Base-by-base conservation (phyloP, 30 jellyfish, hydroid and myxozoan genomes). In the Turritopsis dohrnii region DNA sequence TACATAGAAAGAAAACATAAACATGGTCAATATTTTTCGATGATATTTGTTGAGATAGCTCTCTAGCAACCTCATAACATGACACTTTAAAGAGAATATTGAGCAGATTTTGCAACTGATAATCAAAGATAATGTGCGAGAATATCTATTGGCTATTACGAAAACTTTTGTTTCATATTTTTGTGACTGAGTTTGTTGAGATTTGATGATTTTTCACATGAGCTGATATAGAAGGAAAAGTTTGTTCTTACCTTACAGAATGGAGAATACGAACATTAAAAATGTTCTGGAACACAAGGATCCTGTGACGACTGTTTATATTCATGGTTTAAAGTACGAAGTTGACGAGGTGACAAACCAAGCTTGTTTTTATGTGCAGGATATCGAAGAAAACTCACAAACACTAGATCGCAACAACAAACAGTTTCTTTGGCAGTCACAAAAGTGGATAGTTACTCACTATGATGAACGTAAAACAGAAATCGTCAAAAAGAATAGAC, bases 361-460 rank as follows among this genome's bases (percentile, higher is more conserved):
- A 3, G 83, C 83, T 9, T 74, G 83, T 29, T 74, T 74, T 3
- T 74, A 74, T 29, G 83, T 74, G 17, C 65, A 26, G 9, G 83
- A 74, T 26, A 29, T 74, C 23, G 83, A 74, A 52, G 65, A 74
- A 74, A 26, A 26, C 1, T 24, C 53, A 17, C 65, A 74, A 74
- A 74, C 83, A n/a, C 77, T 69, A 9, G 16, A 21, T 69, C 9
- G 8, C 9, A 69, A 69, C 77, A 16, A 0, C 22, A 69, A 27
- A 69, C 28, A 69, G 19, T 65, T 80, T 65, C 65, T 80, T 23
- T 80, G 87, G 87, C 87, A 80, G 18, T 80, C 87, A 0, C 87
- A 53, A 80, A 52, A 80, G 53, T 80, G 87, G 87, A 3, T 23
- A 21, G 72, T 74, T 21, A 74, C 60, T 25, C 28, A 16, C n/a